Evolutionary conservation across 2,113 vertebrate species (phyloP), one percentile per base, ranked within the genome.

Genomic region (Paraplagusia blochii): DNA sequence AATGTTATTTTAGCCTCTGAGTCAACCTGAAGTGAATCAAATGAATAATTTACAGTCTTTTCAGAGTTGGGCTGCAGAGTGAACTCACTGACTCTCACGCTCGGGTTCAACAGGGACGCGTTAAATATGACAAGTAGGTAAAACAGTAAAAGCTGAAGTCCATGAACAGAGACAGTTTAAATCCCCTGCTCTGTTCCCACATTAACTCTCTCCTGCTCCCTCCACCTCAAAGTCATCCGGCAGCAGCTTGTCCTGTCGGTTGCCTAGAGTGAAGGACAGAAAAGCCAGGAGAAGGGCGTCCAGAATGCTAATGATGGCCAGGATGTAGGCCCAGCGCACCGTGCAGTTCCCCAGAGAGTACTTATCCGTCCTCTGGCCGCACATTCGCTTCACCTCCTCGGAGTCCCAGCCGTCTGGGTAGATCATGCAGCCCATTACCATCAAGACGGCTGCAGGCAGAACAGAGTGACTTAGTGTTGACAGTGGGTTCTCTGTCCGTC

Each of bases 341-440:
- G 94, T 97, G 85, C 97, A 99, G 76, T 95, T 95, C 0, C 96
- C 97, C 81, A 99, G 85, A 0, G 72, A 84, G 89, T 99, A 99
- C 63, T 99, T 98, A 76, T 92, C 93, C 0, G 97, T 94, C 72
- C 81, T 89, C 81, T 95, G 92, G 19, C 97, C 97, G 0, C 97
- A 99, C 94, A 98, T 90, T 14, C 90, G 76, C 70, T 81, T 91
- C 70, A 99, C 97, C 84, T 96, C 95, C 0, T 73, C 79, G 0
- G 97, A 89, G 71, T 99, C 95, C 96, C 97, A 99, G 9, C 96
- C 97, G 0, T 98, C 97, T 0, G 96, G 97, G 77, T 98, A 99
- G 84, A 98, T 96, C 83, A 98, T 85, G 79, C 96, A 99, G 38
- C 97, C 96, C 12, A 97, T 93, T 85, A 91, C 90, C 74, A 98